A percentile compares a stretch with the other conserved stretches of the same genome.
These are phyloP conservation scores for Rhingia rostrata DNA, from an alignment of 2,888 invertebrate genomes.

Conservation along the genomic window DNA sequence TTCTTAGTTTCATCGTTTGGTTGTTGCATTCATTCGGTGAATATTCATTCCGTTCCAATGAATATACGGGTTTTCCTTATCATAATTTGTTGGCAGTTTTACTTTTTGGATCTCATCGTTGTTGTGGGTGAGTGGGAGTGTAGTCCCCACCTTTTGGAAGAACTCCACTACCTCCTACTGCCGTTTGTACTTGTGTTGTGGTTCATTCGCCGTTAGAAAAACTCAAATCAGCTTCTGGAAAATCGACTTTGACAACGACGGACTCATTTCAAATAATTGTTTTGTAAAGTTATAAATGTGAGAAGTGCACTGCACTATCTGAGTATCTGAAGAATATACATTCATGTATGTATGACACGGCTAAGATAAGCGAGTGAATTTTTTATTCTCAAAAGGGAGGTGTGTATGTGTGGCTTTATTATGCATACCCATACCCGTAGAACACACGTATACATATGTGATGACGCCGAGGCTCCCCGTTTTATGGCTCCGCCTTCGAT, in stretches of 20 bases:
- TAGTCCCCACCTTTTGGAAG: conserved; percentile 32
- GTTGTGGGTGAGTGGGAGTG: conserved; percentile 61
- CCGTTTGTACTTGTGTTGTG: conserved; percentile 29
- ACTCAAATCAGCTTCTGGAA: conserved; percentile 56
- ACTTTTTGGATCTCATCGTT: conserved; percentile 59
- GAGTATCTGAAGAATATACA: conserved; percentile 4
- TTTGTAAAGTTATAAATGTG: conserved; percentile 35
- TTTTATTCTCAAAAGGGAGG: conserved; percentile 26
- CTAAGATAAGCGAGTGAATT: background rate
- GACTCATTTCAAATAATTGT: conserved; percentile 67
- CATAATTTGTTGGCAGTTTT: conserved; percentile 29
- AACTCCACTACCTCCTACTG: conserved; percentile 32
- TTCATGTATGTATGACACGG: background rate
- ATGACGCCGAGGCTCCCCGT: conserved; percentile 65
- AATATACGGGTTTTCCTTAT: conserved; percentile 64
- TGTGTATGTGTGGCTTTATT: conserved; percentile 22
- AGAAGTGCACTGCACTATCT: background rate
- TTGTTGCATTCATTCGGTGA: conserved; percentile 69
- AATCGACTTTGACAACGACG: conserved; percentile 23
- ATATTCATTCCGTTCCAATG: conserved; percentile 71
- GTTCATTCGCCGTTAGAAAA: conserved; percentile 48
- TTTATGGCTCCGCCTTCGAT: conserved; percentile 73
- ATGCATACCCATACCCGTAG: conserved; percentile 44
- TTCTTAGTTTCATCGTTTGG: conserved; percentile 45
- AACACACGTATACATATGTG: conserved; percentile 60